A percentile compares a stretch with the other conserved stretches of the same genome.
These are phyloP conservation scores for Chalcosyrphus nemorum DNA, from an alignment of 2,888 invertebrate genomes.

Conservation along the genomic window DNA sequence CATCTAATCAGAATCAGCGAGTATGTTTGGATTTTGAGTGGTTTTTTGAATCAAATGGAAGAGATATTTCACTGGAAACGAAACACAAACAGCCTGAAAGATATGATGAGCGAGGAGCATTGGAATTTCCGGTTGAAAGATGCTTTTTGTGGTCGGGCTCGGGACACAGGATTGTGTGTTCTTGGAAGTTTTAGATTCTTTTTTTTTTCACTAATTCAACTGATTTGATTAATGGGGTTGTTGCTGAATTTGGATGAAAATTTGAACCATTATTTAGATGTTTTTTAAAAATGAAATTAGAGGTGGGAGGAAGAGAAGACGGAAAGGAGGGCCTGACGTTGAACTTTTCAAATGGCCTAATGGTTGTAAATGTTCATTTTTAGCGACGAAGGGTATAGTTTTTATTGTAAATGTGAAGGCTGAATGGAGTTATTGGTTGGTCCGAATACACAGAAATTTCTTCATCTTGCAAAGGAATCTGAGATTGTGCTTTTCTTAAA, in stretches of 20 bases:
- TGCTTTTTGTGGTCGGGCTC: not conserved
- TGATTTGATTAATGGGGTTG: not conserved
- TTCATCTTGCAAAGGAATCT: too few relatives aligned
- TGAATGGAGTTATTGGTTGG: too few relatives aligned
- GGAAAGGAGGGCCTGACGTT: too few relatives aligned
- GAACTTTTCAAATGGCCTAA: too few relatives aligned
- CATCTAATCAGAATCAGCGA: constrained; percentile 28
- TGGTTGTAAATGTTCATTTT: too few relatives aligned
- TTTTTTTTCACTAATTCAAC: not conserved
- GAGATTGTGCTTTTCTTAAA: too few relatives aligned
- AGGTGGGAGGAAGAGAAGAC: too few relatives aligned
- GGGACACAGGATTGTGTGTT: constrained; percentile 16
- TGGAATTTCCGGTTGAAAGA: constrained; percentile 52
- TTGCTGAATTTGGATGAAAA: not conserved
- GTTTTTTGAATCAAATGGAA: not conserved
- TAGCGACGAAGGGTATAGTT: too few relatives aligned
- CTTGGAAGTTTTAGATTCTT: constrained; percentile 12
- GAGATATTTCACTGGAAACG: constrained; percentile 26
- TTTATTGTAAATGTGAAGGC: too few relatives aligned
- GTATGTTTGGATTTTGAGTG: not conserved
- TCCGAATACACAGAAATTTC: too few relatives aligned
- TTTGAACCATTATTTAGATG: not conserved
- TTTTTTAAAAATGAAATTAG: too few relatives aligned
- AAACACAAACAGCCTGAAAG: not conserved
- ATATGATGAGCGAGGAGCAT: constrained; percentile 39